Conservation (phyloP, 2,797 vertebrate species). For the Premnoplex brunnescens region DNA sequence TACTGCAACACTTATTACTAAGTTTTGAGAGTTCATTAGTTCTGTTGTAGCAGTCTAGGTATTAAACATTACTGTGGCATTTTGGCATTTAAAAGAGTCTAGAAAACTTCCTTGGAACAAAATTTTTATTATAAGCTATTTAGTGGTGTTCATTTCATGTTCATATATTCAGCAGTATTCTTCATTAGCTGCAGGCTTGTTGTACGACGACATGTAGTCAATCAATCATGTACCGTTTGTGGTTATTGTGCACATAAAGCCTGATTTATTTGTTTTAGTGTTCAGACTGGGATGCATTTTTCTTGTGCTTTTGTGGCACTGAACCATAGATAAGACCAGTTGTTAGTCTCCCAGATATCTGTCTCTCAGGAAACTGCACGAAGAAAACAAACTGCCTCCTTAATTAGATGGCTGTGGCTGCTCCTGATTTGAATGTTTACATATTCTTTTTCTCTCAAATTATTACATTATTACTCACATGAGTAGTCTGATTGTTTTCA, state of each 20-base stretch:
- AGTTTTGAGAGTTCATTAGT: neutral
- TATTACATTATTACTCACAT: neutral
- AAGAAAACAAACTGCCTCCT: constrained; percentile 29
- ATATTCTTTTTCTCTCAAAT: neutral
- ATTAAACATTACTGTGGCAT: neutral
- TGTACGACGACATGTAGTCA: neutral
- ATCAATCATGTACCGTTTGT: constrained; percentile 4
- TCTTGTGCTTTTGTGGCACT: neutral
- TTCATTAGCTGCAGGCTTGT: neutral
- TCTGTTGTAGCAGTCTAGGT: neutral
- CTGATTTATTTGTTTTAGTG: neutral
- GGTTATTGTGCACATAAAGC: neutral
- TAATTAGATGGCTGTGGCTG: neutral
- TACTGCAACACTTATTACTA: neutral
- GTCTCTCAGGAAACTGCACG: neutral
- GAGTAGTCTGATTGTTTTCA: neutral
- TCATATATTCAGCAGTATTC: neutral
- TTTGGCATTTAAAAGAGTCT: neutral
- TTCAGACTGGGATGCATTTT: neutral
- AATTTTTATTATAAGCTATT: neutral
- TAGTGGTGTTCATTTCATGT: neutral
- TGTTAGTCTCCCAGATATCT: neutral
- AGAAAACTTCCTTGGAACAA: neutral
- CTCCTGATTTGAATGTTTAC: constrained; percentile 3
- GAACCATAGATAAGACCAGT: neutral